Base-by-base conservation (phyloP, 2,113 vertebrate genomes). In the Condylura cristata region DNA sequence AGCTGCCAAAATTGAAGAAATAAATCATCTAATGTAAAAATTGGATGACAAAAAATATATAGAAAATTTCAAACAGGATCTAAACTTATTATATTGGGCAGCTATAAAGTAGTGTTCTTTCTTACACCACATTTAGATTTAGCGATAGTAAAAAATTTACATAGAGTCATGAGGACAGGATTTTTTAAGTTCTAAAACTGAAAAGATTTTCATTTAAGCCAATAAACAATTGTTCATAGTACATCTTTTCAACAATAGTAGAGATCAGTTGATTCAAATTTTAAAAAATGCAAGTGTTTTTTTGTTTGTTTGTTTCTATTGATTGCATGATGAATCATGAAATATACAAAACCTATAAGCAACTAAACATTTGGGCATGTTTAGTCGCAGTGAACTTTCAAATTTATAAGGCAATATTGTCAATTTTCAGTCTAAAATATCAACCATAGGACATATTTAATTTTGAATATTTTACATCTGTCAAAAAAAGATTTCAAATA, bases 401-500 rank as follows among this genome's bases (percentile, higher is more conserved):
- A 86, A 66, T 86, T 83, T 82, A 83, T 70, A 16, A 65, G 41
- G 2, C 17, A 48, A 74, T 46, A 2, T 44, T 39, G 8, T 51
- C 13, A 79, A n/a, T 71, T 90, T 86, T 17, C 2, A n/a, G 7
- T 44, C 24, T 75, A 91, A 83, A 87, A 58, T 90, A 60, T 46
- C 32, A 63, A 79, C 8, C 4, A 68, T 6, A 6, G 5, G 34
- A 2, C 41, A 39, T 68, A 82, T 2, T 53, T 65, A 51, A 4
- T 44, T 94, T 72, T 72, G 4, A 89, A 44, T 80, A 48, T 58
- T 61, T 91, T 86, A 68, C 3, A 51, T 66, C 8, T 89, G 72
- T 79, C 76, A 84, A 83, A 89, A 26, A 78, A 82, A 4, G 20
- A 78, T 60, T 92, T 94, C 46, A 70, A 39, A 5, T 82, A n/a